These are phyloP conservation scores for Copidosoma aretas DNA, from an alignment of 2,888 invertebrate species.

Conservation along the genomic window DNA sequence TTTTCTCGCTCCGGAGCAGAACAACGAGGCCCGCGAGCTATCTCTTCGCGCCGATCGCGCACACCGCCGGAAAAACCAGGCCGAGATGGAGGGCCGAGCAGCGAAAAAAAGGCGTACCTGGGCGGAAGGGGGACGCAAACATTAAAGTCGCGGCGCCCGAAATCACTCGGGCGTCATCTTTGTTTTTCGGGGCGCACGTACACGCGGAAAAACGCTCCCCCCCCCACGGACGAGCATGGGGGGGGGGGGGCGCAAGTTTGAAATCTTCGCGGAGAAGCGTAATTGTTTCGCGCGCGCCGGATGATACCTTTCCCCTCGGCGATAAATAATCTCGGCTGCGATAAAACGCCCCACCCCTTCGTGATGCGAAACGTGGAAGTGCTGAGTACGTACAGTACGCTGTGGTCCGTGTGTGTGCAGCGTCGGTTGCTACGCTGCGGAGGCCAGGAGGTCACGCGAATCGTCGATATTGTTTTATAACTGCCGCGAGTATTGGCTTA, in stretches of 20 bases:
- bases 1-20: neutral
- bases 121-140: too few species aligned
- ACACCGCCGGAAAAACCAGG: too few species aligned
- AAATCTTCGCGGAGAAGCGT: constrained; percentile 40
- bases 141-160: too few species aligned
- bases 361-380: constrained; percentile 24
- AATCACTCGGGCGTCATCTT: too few species aligned
- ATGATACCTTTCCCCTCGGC: constrained; percentile 16
- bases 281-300: constrained; percentile 35
- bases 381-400: constrained; percentile 6
- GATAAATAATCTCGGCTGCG: constrained; percentile 35
- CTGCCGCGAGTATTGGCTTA: constrained; percentile 32
- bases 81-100: neutral
- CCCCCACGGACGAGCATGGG: too few species aligned
- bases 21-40: too few species aligned
- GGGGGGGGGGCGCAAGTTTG: constrained; percentile 1
- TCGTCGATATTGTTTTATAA: constrained; percentile 41
- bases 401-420: neutral
- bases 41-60: too few species aligned
- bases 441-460: constrained; percentile 30
- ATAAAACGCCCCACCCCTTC: constrained; percentile 31
- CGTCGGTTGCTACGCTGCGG: constrained; percentile 18
- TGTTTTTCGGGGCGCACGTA: too few species aligned
- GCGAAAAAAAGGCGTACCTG: neutral
- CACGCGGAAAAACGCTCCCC: too few species aligned